phyloP scores from a whole-genome alignment of 2,888 invertebrate genomes.

The Ophion ventricosus region DNA sequence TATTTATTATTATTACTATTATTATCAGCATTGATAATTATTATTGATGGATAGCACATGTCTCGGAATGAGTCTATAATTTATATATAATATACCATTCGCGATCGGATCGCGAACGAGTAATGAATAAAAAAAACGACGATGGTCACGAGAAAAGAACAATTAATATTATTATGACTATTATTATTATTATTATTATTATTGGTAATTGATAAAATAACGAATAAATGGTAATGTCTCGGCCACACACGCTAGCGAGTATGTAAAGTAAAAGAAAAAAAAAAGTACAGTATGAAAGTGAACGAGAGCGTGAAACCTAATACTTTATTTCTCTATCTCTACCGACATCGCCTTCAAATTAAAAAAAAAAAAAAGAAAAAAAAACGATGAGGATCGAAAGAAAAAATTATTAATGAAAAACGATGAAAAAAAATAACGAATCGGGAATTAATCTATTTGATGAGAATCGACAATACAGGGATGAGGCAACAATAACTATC shows the following conservation, averaged over 20 bases:
- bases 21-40: slow-evolving; percentile 42
- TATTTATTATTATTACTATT: slow-evolving; percentile 51
- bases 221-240: slow-evolving; percentile 48
- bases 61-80: slow-evolving; percentile 63
- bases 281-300: slow-evolving; percentile 43
- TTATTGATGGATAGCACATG: slow-evolving; percentile 55
- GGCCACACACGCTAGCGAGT: slow-evolving; percentile 35
- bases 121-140: slow-evolving; percentile 21
- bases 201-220: slow-evolving; percentile 50
- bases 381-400: slow-evolving; percentile 50
- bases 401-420: slow-evolving; percentile 52
- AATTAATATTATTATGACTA: slow-evolving; percentile 43
- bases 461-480: slow-evolving; percentile 83
- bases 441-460: slow-evolving; percentile 70
- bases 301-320: slow-evolving; percentile 58
- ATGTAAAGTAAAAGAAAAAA: slow-evolving; percentile 28
- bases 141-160: slow-evolving; percentile 10
- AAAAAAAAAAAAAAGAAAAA: slow-evolving; percentile 74
- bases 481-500: slow-evolving; percentile 83
- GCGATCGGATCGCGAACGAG: slow-evolving; percentile 50
- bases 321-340: slow-evolving; percentile 81
- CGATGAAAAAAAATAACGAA: slow-evolving; percentile 55
- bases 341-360: slow-evolving; percentile 82
- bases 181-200: slow-evolving; percentile 38
- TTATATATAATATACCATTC: slow-evolving; percentile 39